phyloP scores from a whole-genome alignment of 2,113 vertebrate species.

The Phycodurus eques region DNA sequence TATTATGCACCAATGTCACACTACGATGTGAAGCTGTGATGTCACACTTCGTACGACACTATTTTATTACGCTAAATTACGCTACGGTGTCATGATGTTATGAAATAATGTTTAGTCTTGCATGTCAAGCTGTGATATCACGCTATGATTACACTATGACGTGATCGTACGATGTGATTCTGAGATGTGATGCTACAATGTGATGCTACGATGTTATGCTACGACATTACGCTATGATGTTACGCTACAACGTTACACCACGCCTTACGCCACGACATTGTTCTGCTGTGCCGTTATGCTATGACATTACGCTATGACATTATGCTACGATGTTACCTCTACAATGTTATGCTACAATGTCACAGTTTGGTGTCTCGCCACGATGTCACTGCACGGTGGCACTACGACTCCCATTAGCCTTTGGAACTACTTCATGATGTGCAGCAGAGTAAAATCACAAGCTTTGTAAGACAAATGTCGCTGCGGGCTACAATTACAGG shows the following conservation, averaged over 20 bases:
- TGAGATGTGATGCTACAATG: too few species aligned
- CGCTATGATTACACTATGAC: too few species aligned
- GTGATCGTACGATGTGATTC: not conserved
- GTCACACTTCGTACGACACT: too few species aligned
- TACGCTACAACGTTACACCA: too few species aligned
- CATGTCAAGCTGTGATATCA: too few species aligned
- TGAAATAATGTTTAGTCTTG: too few species aligned
- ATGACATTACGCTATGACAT: not conserved
- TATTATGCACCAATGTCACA: too few species aligned
- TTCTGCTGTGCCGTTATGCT: not conserved
- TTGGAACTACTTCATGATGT: constrained; percentile 17
- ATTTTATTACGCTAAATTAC: too few species aligned
- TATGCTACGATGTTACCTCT: not conserved
- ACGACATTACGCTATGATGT: too few species aligned
- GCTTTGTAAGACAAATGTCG: constrained; percentile 45
- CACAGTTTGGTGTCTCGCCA: not conserved
- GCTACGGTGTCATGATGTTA: too few species aligned
- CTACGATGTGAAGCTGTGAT: too few species aligned
- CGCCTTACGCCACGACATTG: too few species aligned
- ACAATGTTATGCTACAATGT: not conserved
- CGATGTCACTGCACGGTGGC: not conserved
- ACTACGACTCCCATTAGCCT: constrained; percentile 38
- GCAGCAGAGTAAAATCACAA: constrained; percentile 9
- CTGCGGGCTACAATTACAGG: constrained; percentile 54
- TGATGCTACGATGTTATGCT: not conserved